phyloP scores from a whole-genome alignment of 2,797 vertebrate species.

The Syngnathus acus region DNA sequence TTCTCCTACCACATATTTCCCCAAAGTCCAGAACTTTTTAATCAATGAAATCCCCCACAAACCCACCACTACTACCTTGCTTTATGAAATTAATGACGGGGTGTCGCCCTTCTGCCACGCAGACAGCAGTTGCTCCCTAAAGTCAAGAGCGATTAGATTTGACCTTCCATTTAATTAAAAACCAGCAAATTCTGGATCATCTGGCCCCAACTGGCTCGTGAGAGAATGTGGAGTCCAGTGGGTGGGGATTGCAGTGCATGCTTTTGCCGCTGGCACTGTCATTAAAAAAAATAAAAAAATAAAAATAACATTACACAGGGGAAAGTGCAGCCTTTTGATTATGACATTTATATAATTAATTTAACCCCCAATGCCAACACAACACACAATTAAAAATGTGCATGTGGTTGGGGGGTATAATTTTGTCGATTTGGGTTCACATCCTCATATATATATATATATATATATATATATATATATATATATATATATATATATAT shows the following conservation, averaged over 20 bases:
- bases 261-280: slow-evolving; percentile 71
- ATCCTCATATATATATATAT: too few species aligned
- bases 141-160: slow-evolving; percentile 66
- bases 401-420: background rate
- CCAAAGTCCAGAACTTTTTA: slow-evolving; percentile 61
- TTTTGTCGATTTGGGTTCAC: background rate
- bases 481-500: too few species aligned
- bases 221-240: slow-evolving; percentile 30
- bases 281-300: slow-evolving; percentile 58
- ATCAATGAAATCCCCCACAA: slow-evolving; percentile 60
- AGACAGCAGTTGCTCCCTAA: slow-evolving; percentile 65
- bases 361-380: slow-evolving; percentile 36
- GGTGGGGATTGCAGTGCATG: slow-evolving; percentile 40
- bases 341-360: slow-evolving; percentile 56
- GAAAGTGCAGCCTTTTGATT: slow-evolving; percentile 41
- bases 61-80: slow-evolving; percentile 12
- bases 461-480: background rate
- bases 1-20: slow-evolving; percentile 37
- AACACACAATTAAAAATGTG: background rate
- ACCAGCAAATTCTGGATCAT: slow-evolving; percentile 69
- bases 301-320: slow-evolving; percentile 34
- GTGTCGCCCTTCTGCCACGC: slow-evolving; percentile 55
- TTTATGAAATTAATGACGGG: slow-evolving; percentile 68
- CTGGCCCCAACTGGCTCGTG: slow-evolving; percentile 33
- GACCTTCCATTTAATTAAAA: slow-evolving; percentile 76